Base-by-base conservation (phyloP, 2,113 vertebrate species). In the Prinia subflava region DNA sequence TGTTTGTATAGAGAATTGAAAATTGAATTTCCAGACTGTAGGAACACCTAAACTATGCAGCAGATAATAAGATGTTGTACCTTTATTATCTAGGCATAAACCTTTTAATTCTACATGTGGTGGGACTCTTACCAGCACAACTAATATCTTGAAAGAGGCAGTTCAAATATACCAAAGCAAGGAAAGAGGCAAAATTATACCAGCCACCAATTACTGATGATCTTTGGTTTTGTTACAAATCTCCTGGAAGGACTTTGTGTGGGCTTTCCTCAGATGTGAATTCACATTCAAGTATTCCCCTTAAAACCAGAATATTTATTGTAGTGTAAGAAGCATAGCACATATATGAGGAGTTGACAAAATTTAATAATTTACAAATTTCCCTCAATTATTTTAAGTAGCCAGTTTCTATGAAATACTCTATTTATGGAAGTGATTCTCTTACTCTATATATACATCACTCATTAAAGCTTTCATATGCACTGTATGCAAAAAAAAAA, bases 381-480 rank as follows among this genome's bases (percentile, higher is more conserved):
- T 83, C 22, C 22, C 42, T 90, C 31, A 46, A 63, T 76, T 90
- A 63, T 44, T 90, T 83, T 65, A 62, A 73, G 42, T 79, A 87
- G n/a, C 37, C 39, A 64, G 4, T 83, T 95, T 71, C 15, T 80
- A 41, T 79, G 73, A 81, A 90, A 31, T 60, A 76, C 15, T 70
- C 10, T 55, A 83, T 67, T 80, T 83, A 52, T 59, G 49, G 33
- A 82, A 90, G 42, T 89, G 93, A 56, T 3, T 90, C 25, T 86
- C 21, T 83, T 94, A 62, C 14, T 13, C 3, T 70, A 67, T 73
- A 56, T 83, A 84, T 65, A 82, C 1, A 0, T 87, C 76, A 79
- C 63, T 93, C 47, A 60, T 93, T 91, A 78, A 95, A 94, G 95
- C 90, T 97, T 97, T 83, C 96, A 92, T 95, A 95, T 85, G 95